Evolutionary conservation across 2,888 invertebrate species (phyloP).

Genomic region (Didymodactylos carnosus): DNA sequence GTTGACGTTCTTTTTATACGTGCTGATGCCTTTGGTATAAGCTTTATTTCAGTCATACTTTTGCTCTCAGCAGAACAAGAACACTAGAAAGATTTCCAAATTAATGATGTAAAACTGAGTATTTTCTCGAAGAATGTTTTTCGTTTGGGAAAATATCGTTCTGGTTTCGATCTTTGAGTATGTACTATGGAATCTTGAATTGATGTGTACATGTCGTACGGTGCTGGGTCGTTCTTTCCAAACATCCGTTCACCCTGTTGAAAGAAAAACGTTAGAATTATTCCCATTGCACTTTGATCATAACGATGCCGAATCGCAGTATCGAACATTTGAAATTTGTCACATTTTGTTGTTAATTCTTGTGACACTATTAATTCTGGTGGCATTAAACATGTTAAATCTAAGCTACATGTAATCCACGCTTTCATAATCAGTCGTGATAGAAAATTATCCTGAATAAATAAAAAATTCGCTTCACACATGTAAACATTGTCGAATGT

Average conservation of each 20-base stretch:
- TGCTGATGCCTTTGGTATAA: too few relatives aligned
- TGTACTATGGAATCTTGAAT: too few relatives aligned
- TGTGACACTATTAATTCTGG: background rate
- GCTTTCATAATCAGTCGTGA: background rate
- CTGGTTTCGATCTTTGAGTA: too few relatives aligned
- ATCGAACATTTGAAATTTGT: too few relatives aligned
- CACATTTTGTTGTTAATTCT: background rate
- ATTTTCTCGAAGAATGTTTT: too few relatives aligned
- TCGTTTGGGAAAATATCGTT: too few relatives aligned
- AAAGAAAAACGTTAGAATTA: background rate
- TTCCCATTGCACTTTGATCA: background rate
- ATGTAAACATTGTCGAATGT: background rate
- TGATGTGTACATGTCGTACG: background rate
- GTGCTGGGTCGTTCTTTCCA: background rate
- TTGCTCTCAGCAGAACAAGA: too few relatives aligned
- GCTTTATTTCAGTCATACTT: too few relatives aligned
- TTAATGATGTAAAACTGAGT: too few relatives aligned
- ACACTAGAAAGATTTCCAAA: too few relatives aligned
- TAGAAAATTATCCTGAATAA: background rate
- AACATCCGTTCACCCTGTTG: background rate
- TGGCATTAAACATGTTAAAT: background rate
- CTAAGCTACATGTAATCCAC: conserved; percentile 1
- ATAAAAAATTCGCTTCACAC: background rate
- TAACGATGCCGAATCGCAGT: background rate
- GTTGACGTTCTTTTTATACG: too few relatives aligned